A percentile compares a stretch with the other conserved stretches of the same genome.
Conservation (phyloP, 2,797 vertebrate genomes). For the Valencia hispanica region DNA sequence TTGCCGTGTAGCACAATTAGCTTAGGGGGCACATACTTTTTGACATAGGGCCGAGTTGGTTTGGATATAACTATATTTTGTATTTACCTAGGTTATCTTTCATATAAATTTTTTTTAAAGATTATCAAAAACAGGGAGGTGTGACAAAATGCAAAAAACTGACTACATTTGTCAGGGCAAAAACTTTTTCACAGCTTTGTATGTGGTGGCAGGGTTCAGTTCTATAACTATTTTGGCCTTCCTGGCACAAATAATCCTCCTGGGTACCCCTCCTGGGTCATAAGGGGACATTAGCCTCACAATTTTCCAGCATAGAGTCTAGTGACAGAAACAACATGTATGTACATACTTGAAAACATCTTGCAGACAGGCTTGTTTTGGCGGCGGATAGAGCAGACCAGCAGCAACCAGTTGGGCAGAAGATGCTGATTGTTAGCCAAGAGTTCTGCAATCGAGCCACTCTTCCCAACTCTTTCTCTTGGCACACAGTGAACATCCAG, state of each 20-base stretch:
- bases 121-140: neutral
- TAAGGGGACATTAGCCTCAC: neutral
- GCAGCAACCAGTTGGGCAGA: constrained; percentile 84
- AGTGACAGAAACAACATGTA: neutral
- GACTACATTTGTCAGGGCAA: neutral
- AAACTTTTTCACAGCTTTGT: neutral
- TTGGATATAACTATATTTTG: neutral
- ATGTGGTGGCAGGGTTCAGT: neutral
- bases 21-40: neutral
- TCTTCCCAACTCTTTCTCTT: constrained; percentile 38
- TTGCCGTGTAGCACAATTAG: neutral
- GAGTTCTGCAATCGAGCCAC: constrained; percentile 80
- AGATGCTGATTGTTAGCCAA: constrained; percentile 80
- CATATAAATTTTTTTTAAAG: neutral
- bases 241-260: neutral
- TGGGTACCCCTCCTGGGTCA: neutral
- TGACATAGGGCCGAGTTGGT: neutral
- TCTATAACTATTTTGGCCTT: neutral
- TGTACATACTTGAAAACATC: constrained; percentile 82
- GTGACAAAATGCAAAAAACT: neutral
- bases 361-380: constrained; percentile 81
- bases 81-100: neutral
- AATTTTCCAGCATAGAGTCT: neutral
- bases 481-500: constrained; percentile 70
- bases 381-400: constrained; percentile 84